Evolutionary conservation across 2,888 invertebrate species (phyloP).

Genomic region (Drosophila meridiana): DNA sequence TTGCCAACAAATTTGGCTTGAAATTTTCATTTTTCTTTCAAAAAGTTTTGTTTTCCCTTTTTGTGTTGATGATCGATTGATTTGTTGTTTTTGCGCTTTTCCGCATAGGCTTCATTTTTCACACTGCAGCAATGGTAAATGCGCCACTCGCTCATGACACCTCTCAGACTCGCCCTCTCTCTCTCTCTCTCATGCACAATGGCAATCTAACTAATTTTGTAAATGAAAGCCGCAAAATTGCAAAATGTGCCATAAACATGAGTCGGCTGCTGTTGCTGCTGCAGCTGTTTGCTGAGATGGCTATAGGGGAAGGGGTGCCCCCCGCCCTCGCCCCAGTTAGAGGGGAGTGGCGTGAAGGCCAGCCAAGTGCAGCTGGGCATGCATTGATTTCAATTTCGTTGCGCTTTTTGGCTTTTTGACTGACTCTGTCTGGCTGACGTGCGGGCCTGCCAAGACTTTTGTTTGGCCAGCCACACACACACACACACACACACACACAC

Average conservation of each 20-base stretch:
- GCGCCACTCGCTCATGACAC: background rate
- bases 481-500: slow-evolving; percentile 25
- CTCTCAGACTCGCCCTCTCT: rapidly evolving
- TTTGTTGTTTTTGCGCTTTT: slow-evolving; percentile 56
- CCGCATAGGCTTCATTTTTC: slow-evolving; percentile 56
- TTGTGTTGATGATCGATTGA: slow-evolving; percentile 50
- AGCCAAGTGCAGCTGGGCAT: slow-evolving; percentile 71
- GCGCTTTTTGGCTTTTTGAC: slow-evolving; percentile 68
- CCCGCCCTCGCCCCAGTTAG: too few relatives aligned
- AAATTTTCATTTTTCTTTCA: slow-evolving; percentile 20
- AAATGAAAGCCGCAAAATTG: slow-evolving; percentile 74
- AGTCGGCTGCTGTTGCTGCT: slow-evolving; percentile 50
- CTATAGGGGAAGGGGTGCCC: background rate
- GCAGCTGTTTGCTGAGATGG: slow-evolving; percentile 37
- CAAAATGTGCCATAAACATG: slow-evolving; percentile 73
- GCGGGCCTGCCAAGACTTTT: slow-evolving; percentile 59
- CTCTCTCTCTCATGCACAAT: slow-evolving; percentile 12
- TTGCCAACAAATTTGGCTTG: slow-evolving; percentile 32
- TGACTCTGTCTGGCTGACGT: slow-evolving; percentile 57
- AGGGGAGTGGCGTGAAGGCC: slow-evolving; percentile 6
- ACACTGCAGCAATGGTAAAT: slow-evolving; percentile 49
- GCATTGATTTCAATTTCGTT: slow-evolving; percentile 74
- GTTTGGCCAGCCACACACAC: slow-evolving; percentile 70
- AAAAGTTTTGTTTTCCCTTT: slow-evolving; percentile 2
- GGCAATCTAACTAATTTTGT: slow-evolving; percentile 68